These are phyloP conservation scores for Calyptomena viridis DNA, from an alignment of 2,113 vertebrate genomes.

Conservation along the genomic window DNA sequence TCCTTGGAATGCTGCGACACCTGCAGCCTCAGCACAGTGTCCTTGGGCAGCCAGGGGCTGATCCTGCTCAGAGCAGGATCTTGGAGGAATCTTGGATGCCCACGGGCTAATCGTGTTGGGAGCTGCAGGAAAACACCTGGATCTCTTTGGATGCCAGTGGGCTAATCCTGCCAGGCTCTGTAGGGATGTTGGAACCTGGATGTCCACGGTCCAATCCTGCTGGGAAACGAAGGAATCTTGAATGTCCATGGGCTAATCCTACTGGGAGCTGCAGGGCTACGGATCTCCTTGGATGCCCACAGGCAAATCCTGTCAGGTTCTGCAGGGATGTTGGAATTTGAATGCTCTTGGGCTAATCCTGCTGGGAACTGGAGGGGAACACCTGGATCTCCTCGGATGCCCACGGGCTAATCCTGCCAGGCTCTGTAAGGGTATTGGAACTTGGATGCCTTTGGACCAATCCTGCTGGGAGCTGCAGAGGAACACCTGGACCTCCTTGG, in stretches of 20 bases:
- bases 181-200: not conserved
- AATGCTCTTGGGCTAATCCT: not conserved
- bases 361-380: not conserved
- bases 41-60: not conserved
- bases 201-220: fast-evolving
- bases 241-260: not conserved
- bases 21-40: not conserved
- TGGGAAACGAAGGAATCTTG: fast-evolving
- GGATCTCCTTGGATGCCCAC: not conserved
- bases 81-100: not conserved
- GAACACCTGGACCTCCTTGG: too few species aligned
- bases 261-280: not conserved
- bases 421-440: not conserved
- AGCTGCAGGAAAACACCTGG: not conserved
- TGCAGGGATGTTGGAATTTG: not conserved
- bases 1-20: not conserved
- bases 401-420: not conserved
- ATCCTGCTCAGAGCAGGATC: not conserved
- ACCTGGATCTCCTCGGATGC: not conserved
- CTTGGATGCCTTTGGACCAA: not conserved
- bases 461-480: not conserved
- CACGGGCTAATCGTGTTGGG: fast-evolving
- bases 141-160: not conserved
- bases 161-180: fast-evolving
- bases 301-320: not conserved